Evolutionary conservation across 2,797 vertebrate species (phyloP).

Genomic region (Thaleichthys pacificus): DNA sequence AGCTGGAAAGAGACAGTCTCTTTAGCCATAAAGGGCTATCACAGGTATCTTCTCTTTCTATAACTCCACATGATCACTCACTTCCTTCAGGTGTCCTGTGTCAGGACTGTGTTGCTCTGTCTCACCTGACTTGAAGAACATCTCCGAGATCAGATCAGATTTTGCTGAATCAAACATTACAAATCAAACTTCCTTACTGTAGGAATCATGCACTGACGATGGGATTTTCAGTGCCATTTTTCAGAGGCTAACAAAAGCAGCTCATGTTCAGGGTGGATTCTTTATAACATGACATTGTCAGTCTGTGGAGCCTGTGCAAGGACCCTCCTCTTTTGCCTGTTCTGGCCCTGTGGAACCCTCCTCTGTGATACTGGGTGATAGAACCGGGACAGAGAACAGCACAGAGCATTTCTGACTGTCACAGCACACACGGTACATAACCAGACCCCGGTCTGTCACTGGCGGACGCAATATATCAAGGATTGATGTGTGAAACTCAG

Average conservation of each 20-base stretch:
- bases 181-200: background rate
- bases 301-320: slow-evolving; percentile 28
- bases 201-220: background rate
- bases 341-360: slow-evolving; percentile 47
- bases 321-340: slow-evolving; percentile 32
- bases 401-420: slow-evolving; percentile 46
- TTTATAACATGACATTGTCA: background rate
- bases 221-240: background rate
- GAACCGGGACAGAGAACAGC: slow-evolving; percentile 61
- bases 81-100: too few relatives aligned
- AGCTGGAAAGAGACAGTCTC: too few relatives aligned
- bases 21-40: too few relatives aligned
- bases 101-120: too few relatives aligned
- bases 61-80: too few relatives aligned
- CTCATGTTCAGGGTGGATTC: background rate
- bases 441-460: slow-evolving; percentile 73
- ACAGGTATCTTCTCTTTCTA: too few relatives aligned
- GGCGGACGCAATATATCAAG: slow-evolving; percentile 37
- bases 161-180: background rate
- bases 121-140: background rate
- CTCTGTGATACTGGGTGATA: slow-evolving; percentile 58
- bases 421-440: slow-evolving; percentile 40
- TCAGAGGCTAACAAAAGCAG: too few relatives aligned
- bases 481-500: slow-evolving; percentile 36
- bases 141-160: background rate